Base-by-base conservation (phyloP, 2,888 invertebrate genomes). In the Poecilobothrus nobilitatus region DNA sequence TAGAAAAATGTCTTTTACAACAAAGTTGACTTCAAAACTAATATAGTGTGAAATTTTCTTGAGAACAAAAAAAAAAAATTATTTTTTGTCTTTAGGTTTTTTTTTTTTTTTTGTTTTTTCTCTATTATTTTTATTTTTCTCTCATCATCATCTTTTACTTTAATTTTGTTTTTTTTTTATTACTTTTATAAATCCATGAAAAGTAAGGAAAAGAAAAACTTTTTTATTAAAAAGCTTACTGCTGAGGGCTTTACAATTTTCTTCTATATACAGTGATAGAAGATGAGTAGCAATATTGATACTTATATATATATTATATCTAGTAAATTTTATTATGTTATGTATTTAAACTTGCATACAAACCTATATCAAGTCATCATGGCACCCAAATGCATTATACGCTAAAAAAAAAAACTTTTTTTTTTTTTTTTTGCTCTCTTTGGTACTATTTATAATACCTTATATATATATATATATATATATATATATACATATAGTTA, bases 211-310 rank as follows among this genome's bases (percentile, higher is more conserved):
- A 41, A 18, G 53, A 18, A 53, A 27, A 53, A 53, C 53, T 53
- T 53, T 53, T 53, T 53, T 53, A 53, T 53, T 53, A 53, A 53
- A 53, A 53, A 53, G 53, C 53, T 53, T 53, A 53, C 53, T 53
- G 53, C 53, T 53, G 53, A 53, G 53, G 53, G 53, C 53, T 53
- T 53, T 53, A 18, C 53, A 53, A 18, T 53, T 53, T 53, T 53
- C 53, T 53, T 53, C 6, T 4, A 18, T 18, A 53, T 18, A 10
- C 44, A 53, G 53, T 53, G 7, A 6, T 1, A 53, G 2, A 12
- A n/a, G 6, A 53, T 44, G 15, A 15, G 9, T 37, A 37, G 12
- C 1, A 10, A 37, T 37, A 37, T 10, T 37, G 10, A 37, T 37
- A 37, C 5, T 27, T 27, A 27, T 27, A 27, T 27, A 27, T 27